Conservation (phyloP, 2,797 vertebrate genomes). For the Hydrolagus colliei region DNA sequence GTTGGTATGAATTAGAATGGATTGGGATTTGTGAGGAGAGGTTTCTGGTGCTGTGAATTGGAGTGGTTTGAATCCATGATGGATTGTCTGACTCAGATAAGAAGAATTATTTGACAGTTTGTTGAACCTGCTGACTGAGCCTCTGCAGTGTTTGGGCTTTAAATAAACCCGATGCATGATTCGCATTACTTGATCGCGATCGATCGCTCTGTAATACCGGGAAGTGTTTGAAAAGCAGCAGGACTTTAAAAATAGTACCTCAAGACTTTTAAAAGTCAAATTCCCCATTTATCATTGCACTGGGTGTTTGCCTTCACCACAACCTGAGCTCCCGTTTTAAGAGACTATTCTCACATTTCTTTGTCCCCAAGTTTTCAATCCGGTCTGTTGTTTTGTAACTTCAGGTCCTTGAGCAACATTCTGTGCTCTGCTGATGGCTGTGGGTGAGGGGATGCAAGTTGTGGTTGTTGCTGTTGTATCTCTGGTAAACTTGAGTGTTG, state of each 20-base stretch:
- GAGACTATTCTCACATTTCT: too few species aligned
- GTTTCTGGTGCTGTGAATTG: background rate
- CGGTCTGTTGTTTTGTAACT: too few species aligned
- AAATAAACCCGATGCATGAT: background rate
- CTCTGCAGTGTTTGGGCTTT: conserved; percentile 1
- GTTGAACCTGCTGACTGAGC: background rate
- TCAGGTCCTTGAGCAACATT: too few species aligned
- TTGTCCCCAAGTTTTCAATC: too few species aligned
- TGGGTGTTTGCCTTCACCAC: background rate
- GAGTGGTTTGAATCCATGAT: too few species aligned
- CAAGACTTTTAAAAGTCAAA: background rate
- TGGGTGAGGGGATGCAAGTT: too few species aligned
- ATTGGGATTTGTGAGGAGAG: too few species aligned
- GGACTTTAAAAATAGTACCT: conserved; percentile 1
- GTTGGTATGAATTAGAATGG: background rate
- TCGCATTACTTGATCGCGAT: background rate
- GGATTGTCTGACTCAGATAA: background rate
- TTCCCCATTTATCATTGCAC: background rate
- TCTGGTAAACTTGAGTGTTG: too few species aligned
- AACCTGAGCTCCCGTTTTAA: background rate
- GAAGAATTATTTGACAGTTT: background rate
- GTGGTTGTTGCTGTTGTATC: too few species aligned
- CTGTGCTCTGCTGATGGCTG: too few species aligned
- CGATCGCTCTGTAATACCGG: background rate
- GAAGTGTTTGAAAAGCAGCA: background rate